phyloP scores from a whole-genome alignment of 2,113 vertebrate species.

The Colistium nudipinnis region DNA sequence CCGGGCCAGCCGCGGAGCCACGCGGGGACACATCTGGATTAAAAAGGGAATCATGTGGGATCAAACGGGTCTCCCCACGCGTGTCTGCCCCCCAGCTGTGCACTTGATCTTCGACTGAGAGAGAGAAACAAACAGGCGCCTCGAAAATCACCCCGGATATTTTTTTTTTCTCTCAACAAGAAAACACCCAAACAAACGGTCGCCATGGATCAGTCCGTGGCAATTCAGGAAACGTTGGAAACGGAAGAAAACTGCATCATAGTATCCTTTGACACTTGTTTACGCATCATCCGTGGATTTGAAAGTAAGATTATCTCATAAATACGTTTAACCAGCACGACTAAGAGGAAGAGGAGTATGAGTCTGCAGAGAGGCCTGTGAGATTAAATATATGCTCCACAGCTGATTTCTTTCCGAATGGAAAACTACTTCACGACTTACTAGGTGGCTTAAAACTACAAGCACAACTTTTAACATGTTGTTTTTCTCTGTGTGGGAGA shows the following conservation, averaged over 20 bases:
- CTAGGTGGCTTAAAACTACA: background rate
- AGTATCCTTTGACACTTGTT: slow-evolving; percentile 86
- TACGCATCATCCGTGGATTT: background rate
- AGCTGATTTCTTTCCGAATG: too few species aligned
- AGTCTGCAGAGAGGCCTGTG: slow-evolving; percentile 12
- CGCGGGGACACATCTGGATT: slow-evolving; percentile 46
- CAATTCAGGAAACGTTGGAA: slow-evolving; percentile 88
- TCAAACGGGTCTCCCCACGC: background rate
- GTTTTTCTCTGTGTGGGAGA: background rate
- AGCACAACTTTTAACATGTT: background rate
- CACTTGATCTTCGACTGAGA: background rate
- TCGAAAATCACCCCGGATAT: too few species aligned
- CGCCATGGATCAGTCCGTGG: slow-evolving; percentile 92
- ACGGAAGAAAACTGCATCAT: slow-evolving; percentile 83
- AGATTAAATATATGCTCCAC: background rate
- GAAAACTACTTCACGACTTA: background rate
- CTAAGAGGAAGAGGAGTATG: background rate
- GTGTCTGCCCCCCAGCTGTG: background rate
- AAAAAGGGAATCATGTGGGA: slow-evolving; percentile 43
- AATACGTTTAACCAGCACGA: background rate
- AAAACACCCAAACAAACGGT: background rate
- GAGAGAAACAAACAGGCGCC: slow-evolving; percentile 11
- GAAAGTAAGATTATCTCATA: background rate
- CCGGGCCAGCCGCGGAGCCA: slow-evolving; percentile 22
- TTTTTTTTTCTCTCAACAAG: too few species aligned